These are phyloP conservation scores for Heliconius hortense DNA, from an alignment of 2,888 invertebrate genomes.

Conservation along the genomic window DNA sequence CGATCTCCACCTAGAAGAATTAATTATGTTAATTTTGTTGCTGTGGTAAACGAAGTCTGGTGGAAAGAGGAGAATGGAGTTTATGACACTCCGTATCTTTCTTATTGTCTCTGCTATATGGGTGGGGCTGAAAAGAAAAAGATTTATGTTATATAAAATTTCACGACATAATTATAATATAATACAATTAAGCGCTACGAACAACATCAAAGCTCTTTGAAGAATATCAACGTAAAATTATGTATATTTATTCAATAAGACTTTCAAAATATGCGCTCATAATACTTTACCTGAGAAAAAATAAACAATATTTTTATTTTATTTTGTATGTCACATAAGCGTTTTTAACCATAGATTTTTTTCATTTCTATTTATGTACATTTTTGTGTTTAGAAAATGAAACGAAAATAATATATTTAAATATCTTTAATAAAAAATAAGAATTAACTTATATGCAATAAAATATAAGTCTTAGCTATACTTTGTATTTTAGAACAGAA, in stretches of 20 bases:
- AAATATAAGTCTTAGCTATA: neutral
- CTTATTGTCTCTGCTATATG: neutral
- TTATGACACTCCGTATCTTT: no score
- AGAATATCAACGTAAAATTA: constrained; percentile 37
- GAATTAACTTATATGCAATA: neutral
- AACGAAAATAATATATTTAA: neutral
- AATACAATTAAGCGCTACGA: constrained; percentile 24
- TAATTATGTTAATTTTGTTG: no score
- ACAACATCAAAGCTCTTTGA: constrained; percentile 33
- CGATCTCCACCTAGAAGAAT: no score
- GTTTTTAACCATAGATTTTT: neutral
- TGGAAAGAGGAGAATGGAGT: no score
- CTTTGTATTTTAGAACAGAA: neutral
- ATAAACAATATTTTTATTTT: constrained; percentile 27
- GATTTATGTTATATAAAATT: neutral
- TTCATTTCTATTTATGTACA: neutral
- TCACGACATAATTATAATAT: neutral
- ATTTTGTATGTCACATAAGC: constrained; percentile 20
- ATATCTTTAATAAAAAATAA: no score
- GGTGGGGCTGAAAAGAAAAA: neutral
- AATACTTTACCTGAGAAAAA: constrained; percentile 30
- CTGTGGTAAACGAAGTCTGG: no score
- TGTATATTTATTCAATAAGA: constrained; percentile 45
- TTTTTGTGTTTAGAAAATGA: neutral
- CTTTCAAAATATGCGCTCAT: constrained; percentile 18